Conservation (phyloP, 1,140 invertebrate species). For the Drosophila tristis region DNA sequence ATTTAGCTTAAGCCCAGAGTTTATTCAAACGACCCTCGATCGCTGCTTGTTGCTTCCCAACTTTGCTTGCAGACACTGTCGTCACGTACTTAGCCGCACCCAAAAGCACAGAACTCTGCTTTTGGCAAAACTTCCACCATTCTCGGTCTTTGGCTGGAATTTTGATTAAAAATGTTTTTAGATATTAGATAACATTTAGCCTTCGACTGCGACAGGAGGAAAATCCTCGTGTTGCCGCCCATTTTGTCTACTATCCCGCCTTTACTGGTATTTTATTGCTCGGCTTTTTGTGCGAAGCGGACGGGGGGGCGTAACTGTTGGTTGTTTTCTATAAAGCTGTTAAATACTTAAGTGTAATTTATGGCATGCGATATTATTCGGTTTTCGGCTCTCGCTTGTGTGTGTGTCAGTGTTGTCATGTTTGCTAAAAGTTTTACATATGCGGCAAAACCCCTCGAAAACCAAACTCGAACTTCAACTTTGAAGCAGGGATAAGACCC, state of each 20-base stretch:
- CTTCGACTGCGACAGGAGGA: constrained; percentile 8
- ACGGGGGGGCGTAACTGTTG: constrained; percentile 48
- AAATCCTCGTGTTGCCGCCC: constrained; percentile 12
- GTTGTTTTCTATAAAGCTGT: constrained; percentile 68
- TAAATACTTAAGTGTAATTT: constrained; percentile 81
- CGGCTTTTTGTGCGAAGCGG: constrained; percentile 14
- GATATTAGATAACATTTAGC: constrained; percentile 49
- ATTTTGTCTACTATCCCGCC: constrained; percentile 19
- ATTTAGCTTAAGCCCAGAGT: constrained; percentile 5
- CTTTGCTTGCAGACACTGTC: constrained; percentile 14
- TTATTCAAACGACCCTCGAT: constrained; percentile 2
- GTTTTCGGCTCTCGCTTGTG: constrained; percentile 21
- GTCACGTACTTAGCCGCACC: constrained; percentile 30
- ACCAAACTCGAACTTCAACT: constrained; percentile 47
- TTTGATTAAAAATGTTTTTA: constrained; percentile 71
- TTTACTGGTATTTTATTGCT: constrained; percentile 61
- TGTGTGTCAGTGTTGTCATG: constrained; percentile 58
- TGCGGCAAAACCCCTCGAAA: constrained; percentile 37
- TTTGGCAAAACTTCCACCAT: neutral
- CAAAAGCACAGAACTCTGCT: constrained; percentile 1
- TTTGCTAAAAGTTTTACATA: constrained; percentile 76
- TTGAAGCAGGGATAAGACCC: constrained; percentile 20
- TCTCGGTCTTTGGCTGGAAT: constrained; percentile 16
- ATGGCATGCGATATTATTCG: constrained; percentile 80
- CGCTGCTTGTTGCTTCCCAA: neutral